Base-by-base conservation (phyloP, 2,797 vertebrate species). In the Caiman crocodilus region DNA sequence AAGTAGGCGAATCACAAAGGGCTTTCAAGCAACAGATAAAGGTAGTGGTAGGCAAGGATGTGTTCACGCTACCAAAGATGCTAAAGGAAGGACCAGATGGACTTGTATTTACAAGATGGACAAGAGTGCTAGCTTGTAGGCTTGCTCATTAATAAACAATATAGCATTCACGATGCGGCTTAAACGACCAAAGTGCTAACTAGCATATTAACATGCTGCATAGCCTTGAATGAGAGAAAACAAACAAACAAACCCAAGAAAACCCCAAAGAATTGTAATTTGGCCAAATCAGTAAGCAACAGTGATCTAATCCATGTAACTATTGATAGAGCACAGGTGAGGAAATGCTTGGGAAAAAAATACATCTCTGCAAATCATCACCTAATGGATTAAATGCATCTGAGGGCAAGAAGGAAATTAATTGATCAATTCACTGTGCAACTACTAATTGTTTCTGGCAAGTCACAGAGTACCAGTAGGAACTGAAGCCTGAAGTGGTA, bases 371-470 rank as follows among this genome's bases (percentile, higher is more conserved):
- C 86, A 94, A 97, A 97, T 95, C 94, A 94, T 93, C 95, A 94
- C 87, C 89, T 96, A 97, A 97, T 94, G 95, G 94, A 97, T 96
- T 97, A 97, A 97, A 97, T 83, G 90, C 89, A 93, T 94, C 94
- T 94, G 91, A 93, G 92, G 92, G 57, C 0, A 7, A 96, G 94
- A 96, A 79, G 94, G 89, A 97, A 97, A 97, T 97, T 97, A 97
- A 96, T 91, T 94, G 97, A 96, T 97, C 96, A 97, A 95, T 97
- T 96, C 96, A 97, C 82, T 97, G 94, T 96, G 81, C 96, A 97
- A 93, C 94, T 90, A 81, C 94, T 97, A 97, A 97, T 96, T 97
- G 94, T 74, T 93, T 93, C 90, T 96, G 97, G 96, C 96, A 97
- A 92, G 96, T 84, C 88, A 95, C n/a, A 23, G 42, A 89, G 91